Evolutionary conservation across 2,113 vertebrate genomes (phyloP), one percentile per base, ranked within the genome.

Genomic region (Cettia cetti): DNA sequence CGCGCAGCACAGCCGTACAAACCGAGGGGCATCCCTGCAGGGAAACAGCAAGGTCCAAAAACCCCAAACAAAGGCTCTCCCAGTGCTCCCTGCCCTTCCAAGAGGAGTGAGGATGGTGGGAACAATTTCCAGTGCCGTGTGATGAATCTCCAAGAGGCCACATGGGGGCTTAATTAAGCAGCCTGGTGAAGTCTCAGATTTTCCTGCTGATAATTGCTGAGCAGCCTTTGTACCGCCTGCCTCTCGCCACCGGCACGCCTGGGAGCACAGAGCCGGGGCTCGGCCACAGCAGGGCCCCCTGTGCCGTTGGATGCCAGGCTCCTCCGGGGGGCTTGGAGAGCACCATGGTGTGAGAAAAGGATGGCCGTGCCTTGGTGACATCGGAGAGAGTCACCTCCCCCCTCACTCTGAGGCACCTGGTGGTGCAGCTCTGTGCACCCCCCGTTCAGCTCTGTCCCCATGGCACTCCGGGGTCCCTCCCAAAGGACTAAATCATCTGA

Each of bases 121-220:
- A 96, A 91, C 74, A 11, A 35, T 82, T 94, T 91, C 49, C 87
- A 75, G 81, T 0, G 65, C 81, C 3, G 39, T 47, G 91, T 71
- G 96, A 96, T 92, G 93, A 81, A 91, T 94, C 96, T 94, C 77
- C 89, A 31, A 92, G 89, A 96, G 95, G 95, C 96, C 95, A 92
- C 96, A 96, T 92, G 96, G 96, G 96, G 96, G 95, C 95, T 96
- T 96, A 96, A 96, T 96, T 96, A 96, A 96, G 95, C 93, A 96
- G 96, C 92, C 77, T 96, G 93, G 89, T 86, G 90, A 86, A 96
- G 93, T 91, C 93, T 96, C 86, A 59, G 40, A 92, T 96, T 81
- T 91, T 89, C 93, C 92, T 92, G 45, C 84, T 86, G 91, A 42
- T 94, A 92, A 95, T 93, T 95, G 95, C 92, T n/a, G 90, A 89